These are phyloP conservation scores for Heterodera filipjevi DNA, from an alignment of 2,888 invertebrate species.

Conservation along the genomic window DNA sequence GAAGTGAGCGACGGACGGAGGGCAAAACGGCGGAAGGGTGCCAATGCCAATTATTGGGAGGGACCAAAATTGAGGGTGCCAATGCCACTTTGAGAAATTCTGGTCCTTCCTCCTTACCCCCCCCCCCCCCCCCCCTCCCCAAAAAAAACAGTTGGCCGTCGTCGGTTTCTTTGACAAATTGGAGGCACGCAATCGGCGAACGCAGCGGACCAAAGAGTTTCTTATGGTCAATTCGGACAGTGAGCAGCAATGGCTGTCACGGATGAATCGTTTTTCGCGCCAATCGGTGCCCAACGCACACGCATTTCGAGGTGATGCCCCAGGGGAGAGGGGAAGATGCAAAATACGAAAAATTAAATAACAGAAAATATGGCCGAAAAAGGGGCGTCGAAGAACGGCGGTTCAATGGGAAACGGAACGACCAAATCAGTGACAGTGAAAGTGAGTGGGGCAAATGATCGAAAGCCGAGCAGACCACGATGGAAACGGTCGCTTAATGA, in stretches of 20 bases:
- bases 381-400: background rate
- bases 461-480: conserved; percentile 7
- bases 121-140: conserved; percentile 26
- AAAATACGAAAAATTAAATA: too few relatives aligned
- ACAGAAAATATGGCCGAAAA: conserved; percentile 2
- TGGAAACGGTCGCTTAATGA: background rate
- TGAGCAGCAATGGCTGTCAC: conserved; percentile 61
- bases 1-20: conserved; percentile 46
- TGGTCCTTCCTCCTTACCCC: background rate
- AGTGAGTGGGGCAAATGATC: background rate
- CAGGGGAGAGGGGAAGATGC: conserved; percentile 5
- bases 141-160: conserved; percentile 60
- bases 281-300: conserved; percentile 30
- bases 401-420: conserved; percentile 7
- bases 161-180: conserved; percentile 65
- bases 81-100: conserved; percentile 12
- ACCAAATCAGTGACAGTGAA: background rate
- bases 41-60: background rate
- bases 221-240: conserved; percentile 55
- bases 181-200: conserved; percentile 45
- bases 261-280: conserved; percentile 36
- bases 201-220: conserved; percentile 48
- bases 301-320: conserved; percentile 15
- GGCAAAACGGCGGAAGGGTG: background rate
- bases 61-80: background rate